phyloP scores from a whole-genome alignment of 1,140 invertebrate species.

The Ephestia elutella region DNA sequence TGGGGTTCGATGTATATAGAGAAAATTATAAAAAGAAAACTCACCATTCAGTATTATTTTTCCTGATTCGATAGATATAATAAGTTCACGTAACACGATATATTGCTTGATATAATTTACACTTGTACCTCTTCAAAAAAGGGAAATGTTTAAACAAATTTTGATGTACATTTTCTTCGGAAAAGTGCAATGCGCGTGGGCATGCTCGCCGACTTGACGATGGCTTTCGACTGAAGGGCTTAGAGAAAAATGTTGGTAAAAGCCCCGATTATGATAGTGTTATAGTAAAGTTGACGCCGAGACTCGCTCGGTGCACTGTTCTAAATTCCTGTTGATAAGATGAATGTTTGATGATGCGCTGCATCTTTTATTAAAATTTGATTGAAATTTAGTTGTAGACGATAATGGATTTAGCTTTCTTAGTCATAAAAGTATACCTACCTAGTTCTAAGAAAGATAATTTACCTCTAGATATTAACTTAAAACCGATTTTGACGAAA shows the following conservation, averaged over 20 bases:
- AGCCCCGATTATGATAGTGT: slow-evolving; percentile 36
- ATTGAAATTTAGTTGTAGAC: too few species aligned
- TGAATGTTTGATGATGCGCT: not conserved
- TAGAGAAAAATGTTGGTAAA: slow-evolving; percentile 54
- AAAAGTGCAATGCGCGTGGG: slow-evolving; percentile 6
- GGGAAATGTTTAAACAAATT: too few species aligned
- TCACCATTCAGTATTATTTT: not conserved
- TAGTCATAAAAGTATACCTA: too few species aligned
- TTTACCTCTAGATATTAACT: too few species aligned
- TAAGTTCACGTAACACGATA: not conserved
- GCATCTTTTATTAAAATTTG: too few species aligned
- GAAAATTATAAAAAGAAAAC: not conserved
- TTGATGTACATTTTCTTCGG: not conserved
- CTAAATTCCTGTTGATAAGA: not conserved
- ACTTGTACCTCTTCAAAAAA: not conserved
- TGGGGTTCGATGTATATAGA: too few species aligned
- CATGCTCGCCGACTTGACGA: slow-evolving; percentile 24
- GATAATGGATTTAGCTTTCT: too few species aligned
- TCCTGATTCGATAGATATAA: not conserved
- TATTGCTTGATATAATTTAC: too few species aligned
- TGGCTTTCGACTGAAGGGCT: slow-evolving; percentile 42
- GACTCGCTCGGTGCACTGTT: not conserved
- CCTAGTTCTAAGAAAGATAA: too few species aligned
- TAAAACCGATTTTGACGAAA: too few species aligned
- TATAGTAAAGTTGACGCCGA: slow-evolving; percentile 13